Evolutionary conservation across 2,797 vertebrate genomes (phyloP).

Genomic region (Syngnathus acus): DNA sequence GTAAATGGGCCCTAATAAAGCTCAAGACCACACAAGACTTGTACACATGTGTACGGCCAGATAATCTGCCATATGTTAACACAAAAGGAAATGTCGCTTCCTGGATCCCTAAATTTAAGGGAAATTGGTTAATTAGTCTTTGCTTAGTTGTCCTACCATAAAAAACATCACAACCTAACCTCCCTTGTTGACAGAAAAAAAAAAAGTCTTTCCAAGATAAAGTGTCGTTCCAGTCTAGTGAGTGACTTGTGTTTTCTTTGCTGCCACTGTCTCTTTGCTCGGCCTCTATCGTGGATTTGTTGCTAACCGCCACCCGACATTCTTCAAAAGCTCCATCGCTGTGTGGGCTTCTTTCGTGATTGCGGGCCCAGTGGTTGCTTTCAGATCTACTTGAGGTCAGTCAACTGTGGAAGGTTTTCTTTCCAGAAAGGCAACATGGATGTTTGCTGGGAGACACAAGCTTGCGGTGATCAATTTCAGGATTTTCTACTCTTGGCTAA

Average conservation of each 20-base stretch:
- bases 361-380: constrained; percentile 41
- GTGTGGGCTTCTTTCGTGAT: constrained; percentile 47
- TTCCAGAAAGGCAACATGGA: neutral
- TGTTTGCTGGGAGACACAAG: neutral
- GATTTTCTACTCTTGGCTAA: neutral
- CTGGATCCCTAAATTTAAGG: neutral
- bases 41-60: constrained; percentile 8
- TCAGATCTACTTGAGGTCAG: constrained; percentile 3
- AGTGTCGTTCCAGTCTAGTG: neutral
- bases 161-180: neutral
- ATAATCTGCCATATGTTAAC: neutral
- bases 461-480: neutral
- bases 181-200: neutral
- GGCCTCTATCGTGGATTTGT: neutral
- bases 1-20: constrained; percentile 41
- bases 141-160: neutral
- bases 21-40: constrained; percentile 44
- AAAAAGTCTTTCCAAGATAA: neutral
- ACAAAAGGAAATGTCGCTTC: neutral
- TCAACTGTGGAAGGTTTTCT: neutral
- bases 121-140: neutral
- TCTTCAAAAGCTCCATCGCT: neutral
- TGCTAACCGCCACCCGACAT: neutral
- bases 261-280: constrained; percentile 24
- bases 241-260: constrained; percentile 15